These are phyloP conservation scores for Acipenser transmontanus DNA, from an alignment of 2,797 vertebrate genomes.

Conservation along the genomic window DNA sequence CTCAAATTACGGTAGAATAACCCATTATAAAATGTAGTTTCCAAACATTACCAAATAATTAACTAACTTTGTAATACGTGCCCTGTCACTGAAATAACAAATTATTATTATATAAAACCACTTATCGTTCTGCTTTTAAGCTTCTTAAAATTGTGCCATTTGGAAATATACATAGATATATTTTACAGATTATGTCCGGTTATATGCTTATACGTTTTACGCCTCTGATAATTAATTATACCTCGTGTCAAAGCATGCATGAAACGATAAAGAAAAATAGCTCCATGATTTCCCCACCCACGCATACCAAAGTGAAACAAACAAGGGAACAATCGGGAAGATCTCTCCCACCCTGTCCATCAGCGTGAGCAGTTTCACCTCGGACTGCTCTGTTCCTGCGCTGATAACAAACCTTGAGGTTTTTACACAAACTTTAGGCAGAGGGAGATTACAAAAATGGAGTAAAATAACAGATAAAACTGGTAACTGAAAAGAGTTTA, in stretches of 20 bases:
- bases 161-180: too few species aligned
- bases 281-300: constrained; percentile 62
- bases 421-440: constrained; percentile 46
- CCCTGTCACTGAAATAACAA: too few species aligned
- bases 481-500: constrained; percentile 24
- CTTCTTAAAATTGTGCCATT: too few species aligned
- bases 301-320: constrained; percentile 39
- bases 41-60: too few species aligned
- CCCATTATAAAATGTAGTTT: too few species aligned
- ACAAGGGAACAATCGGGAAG: constrained; percentile 26
- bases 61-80: too few species aligned
- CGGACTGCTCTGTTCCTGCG: constrained; percentile 34
- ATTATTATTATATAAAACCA: too few species aligned
- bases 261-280: constrained; percentile 45
- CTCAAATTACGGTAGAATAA: too few species aligned
- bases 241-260: constrained; percentile 31
- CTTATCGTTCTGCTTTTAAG: too few species aligned
- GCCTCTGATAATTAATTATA: constrained; percentile 32
- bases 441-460: constrained; percentile 48
- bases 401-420: constrained; percentile 63
- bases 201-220: too few species aligned
- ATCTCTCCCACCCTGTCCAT: constrained; percentile 37
- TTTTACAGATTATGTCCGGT: too few species aligned
- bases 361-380: constrained; percentile 40
- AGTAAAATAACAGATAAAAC: constrained; percentile 47